Conservation (phyloP, 2,113 vertebrate species). For the Gracilinanus agilis region DNA sequence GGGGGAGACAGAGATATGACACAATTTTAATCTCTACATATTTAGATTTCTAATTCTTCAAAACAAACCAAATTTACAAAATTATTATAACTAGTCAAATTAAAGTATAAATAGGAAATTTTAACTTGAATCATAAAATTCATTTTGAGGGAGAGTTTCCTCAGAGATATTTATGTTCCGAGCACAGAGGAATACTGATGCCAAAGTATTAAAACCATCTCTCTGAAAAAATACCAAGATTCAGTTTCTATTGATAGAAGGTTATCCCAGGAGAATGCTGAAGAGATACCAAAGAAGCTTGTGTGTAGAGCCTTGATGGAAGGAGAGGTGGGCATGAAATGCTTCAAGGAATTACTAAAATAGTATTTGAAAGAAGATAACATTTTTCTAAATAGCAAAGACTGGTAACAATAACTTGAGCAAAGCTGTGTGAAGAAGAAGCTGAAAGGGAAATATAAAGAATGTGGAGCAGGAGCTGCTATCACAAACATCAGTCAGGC, state of each 20-base stretch:
- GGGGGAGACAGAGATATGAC: no score
- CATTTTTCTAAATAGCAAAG: no score
- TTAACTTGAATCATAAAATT: not conserved
- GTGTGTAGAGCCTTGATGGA: not conserved
- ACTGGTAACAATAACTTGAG: no score
- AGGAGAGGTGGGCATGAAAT: not conserved
- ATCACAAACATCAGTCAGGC: no score
- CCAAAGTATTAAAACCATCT: not conserved
- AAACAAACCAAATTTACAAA: slow-evolving; percentile 1
- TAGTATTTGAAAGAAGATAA: no score
- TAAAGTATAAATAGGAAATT: not conserved
- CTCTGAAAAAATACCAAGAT: not conserved
- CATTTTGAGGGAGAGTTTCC: not conserved
- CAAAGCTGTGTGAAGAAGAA: no score
- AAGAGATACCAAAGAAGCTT: not conserved
- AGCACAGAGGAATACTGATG: slow-evolving; percentile 4
- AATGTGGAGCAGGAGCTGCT: no score
- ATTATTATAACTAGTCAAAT: not conserved
- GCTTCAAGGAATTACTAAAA: no score
- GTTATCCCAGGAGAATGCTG: not conserved
- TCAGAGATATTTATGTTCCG: not conserved
- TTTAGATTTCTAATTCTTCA: slow-evolving; percentile 11
- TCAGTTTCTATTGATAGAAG: not conserved
- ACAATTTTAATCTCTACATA: not conserved
- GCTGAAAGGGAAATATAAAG: no score